Evolutionary conservation across 23 tunicate genomes (phyloP).

Genomic region (Phallusia fumigata): DNA sequence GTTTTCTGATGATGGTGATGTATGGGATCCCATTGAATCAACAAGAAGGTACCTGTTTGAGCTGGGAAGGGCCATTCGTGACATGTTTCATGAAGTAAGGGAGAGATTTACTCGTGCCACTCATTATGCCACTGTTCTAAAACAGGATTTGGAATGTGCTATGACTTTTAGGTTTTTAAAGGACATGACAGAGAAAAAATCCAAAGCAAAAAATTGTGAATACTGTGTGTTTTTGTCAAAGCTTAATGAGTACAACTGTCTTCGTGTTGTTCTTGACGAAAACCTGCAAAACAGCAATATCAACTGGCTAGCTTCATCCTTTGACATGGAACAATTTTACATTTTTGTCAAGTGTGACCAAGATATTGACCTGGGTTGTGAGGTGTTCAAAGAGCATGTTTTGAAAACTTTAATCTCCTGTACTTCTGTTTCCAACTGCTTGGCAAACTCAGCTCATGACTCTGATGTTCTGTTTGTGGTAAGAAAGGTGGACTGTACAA

Average conservation of each 20-base stretch:
- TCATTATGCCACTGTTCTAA: conserved; percentile 30
- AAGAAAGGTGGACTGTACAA: not conserved
- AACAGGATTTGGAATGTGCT: conserved; percentile 5
- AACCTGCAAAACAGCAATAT: not conserved
- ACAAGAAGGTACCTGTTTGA: conserved; percentile 85
- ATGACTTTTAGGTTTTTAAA: conserved; percentile 8
- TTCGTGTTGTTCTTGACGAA: not conserved
- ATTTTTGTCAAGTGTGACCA: not conserved
- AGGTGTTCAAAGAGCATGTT: not conserved
- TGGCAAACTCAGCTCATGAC: not conserved
- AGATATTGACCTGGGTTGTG: not conserved
- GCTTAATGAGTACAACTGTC: not conserved
- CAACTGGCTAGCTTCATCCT: not conserved
- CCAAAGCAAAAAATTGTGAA: not conserved
- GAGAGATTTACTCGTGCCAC: conserved; percentile 56
- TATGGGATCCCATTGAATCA: conserved; percentile 15
- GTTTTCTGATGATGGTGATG: not conserved
- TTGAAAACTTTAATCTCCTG: not conserved
- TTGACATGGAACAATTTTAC: not conserved
- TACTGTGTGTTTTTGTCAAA: not conserved
- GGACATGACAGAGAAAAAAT: not conserved
- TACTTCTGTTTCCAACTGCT: not conserved
- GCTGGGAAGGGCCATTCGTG: conserved; percentile 74
- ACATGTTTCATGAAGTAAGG: conserved; percentile 79
- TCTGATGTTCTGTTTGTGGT: not conserved